Conservation (phyloP, 2,797 vertebrate genomes). For the Staurois parvus region DNA sequence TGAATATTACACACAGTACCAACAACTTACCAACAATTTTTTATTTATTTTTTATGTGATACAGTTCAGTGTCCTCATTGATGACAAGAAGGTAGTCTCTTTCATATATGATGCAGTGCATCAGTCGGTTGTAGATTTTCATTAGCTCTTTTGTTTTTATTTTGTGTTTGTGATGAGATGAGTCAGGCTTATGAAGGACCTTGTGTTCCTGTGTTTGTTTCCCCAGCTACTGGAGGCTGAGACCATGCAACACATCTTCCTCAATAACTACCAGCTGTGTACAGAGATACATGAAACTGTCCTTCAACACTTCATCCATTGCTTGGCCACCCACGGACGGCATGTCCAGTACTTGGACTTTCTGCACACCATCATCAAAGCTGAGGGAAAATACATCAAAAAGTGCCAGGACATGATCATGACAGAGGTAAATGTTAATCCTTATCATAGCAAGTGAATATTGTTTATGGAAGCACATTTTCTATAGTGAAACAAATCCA, state of each 20-base stretch:
- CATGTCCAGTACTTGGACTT: conserved; percentile 98
- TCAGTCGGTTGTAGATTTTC: no score
- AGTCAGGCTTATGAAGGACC: not conserved
- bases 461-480: not conserved
- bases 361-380: conserved; percentile 98
- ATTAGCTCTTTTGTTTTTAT: not conserved
- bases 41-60: no score
- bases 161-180: not conserved
- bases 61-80: no score
- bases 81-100: no score
- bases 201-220: not conserved
- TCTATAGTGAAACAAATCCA: not conserved
- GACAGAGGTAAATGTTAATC: conserved; percentile 86
- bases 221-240: conserved; percentile 90
- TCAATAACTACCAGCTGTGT: conserved; percentile 96
- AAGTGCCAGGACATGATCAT: conserved; percentile 99
- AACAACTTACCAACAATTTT: no score
- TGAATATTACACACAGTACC: no score
- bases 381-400: conserved; percentile 98
- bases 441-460: not conserved
- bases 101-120: no score
- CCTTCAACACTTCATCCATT: conserved; percentile 95
- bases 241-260: conserved; percentile 97
- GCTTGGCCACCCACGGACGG: conserved; percentile 93
- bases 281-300: conserved; percentile 90